These are phyloP conservation scores for Melanotaenia trifasciata DNA, from an alignment of 2,797 vertebrate genomes.

Conservation along the genomic window DNA sequence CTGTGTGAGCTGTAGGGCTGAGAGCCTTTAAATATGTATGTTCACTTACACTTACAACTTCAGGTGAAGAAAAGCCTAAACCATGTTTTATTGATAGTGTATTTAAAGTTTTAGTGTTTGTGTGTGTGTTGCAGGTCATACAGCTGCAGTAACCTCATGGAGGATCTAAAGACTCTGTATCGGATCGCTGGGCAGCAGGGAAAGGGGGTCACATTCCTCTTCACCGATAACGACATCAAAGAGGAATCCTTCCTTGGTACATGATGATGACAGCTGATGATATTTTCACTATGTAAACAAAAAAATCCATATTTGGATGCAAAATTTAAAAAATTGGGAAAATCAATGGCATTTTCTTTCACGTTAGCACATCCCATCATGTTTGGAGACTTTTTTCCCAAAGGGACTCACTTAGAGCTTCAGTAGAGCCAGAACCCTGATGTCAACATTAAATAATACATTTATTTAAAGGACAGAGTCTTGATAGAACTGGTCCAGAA, in stretches of 20 bases:
- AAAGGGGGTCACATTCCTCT: conserved; percentile 86
- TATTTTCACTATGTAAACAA: neutral
- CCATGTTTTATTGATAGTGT: neutral
- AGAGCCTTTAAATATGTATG: no score
- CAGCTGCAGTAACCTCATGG: conserved; percentile 85
- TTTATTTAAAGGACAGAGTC: no score
- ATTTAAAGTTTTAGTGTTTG: neutral
- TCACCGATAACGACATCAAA: conserved; percentile 89
- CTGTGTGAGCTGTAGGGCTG: no score
- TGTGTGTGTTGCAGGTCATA: conserved; percentile 80
- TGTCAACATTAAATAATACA: no score
- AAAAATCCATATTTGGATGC: neutral
- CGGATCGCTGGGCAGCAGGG: conserved; percentile 85
- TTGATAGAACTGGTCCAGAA: no score
- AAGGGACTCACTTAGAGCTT: no score
- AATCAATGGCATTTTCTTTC: no score
- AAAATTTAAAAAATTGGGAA: no score
- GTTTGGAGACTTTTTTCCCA: no score
- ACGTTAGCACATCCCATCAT: no score
- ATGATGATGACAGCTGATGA: neutral
- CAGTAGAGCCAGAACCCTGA: no score
- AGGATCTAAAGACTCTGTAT: conserved; percentile 88
- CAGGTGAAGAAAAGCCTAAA: neutral
- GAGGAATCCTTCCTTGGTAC: conserved; percentile 86
- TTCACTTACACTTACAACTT: neutral